These are phyloP conservation scores for Pristiophorus japonicus DNA, from an alignment of 2,113 vertebrate genomes.

Conservation along the genomic window DNA sequence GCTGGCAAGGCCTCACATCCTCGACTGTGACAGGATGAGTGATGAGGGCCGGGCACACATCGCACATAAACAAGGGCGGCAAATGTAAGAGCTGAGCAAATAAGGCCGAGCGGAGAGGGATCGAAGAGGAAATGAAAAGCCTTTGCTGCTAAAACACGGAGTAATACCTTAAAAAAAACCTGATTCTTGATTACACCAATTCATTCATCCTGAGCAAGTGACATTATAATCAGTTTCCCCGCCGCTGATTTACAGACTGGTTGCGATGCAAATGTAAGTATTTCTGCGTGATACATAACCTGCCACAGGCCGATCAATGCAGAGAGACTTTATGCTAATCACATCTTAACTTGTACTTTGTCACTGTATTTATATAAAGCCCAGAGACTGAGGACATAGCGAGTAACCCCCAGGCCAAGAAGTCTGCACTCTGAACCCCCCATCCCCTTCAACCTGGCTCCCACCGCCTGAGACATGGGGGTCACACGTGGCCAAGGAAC, in stretches of 20 bases:
- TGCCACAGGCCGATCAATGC: not conserved
- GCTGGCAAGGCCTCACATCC: conserved; percentile 13
- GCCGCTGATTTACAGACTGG: not conserved
- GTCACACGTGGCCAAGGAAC: not conserved
- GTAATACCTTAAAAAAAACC: not conserved
- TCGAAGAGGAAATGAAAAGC: conserved; percentile 3
- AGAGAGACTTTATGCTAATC: not conserved
- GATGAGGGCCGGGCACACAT: not conserved
- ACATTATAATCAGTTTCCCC: not conserved
- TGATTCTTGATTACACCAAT: conserved; percentile 6
- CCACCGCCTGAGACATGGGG: not conserved
- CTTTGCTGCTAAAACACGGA: not conserved
- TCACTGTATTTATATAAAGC: not conserved
- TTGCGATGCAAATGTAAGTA: not conserved
- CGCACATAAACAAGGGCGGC: not conserved
- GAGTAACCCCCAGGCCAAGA: not conserved
- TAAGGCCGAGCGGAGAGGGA: not conserved
- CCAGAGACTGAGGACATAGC: not conserved
- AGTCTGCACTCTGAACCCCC: not conserved
- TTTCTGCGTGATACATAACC: not conserved
- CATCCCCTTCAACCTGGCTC: not conserved
- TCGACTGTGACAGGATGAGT: not conserved
- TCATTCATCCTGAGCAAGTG: not conserved
- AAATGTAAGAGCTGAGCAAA: not conserved
- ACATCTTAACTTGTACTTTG: not conserved